Evolutionary conservation across 2,888 invertebrate genomes (phyloP).

Genomic region (Ellobium chinense): DNA sequence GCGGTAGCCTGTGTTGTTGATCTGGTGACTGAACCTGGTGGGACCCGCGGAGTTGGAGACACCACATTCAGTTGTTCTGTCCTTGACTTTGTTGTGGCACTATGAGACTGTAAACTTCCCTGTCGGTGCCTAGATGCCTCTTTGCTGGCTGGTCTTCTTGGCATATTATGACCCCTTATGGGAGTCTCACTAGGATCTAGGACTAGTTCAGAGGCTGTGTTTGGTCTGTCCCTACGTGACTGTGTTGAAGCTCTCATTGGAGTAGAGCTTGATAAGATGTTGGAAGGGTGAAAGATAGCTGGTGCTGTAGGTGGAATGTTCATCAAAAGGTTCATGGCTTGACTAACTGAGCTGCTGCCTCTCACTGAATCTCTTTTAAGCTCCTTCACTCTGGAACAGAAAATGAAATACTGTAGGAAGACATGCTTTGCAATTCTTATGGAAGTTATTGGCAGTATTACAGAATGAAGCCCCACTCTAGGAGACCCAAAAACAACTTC

Average conservation of each 20-base stretch:
- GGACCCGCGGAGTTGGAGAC: conserved; percentile 6
- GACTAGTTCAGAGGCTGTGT: conserved; percentile 53
- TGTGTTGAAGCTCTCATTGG: conserved; percentile 61
- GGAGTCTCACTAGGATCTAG: conserved; percentile 70
- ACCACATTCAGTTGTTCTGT: neutral
- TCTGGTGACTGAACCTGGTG: conserved; percentile 7
- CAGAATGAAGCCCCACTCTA: too few species aligned
- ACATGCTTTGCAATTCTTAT: too few species aligned
- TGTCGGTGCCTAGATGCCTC: neutral
- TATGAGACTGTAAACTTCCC: neutral
- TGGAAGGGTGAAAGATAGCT: conserved; percentile 70
- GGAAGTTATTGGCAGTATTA: too few species aligned
- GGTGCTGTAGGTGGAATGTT: conserved; percentile 71
- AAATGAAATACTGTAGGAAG: conserved; percentile 7
- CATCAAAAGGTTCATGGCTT: conserved; percentile 66
- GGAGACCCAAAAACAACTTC: too few species aligned
- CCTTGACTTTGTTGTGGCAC: neutral
- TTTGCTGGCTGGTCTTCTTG: neutral
- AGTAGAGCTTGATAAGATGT: conserved; percentile 70
- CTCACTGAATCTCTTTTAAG: conserved; percentile 55
- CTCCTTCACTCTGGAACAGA: conserved; percentile 70
- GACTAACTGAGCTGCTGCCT: conserved; percentile 57
- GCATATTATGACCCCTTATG: conserved; percentile 66
- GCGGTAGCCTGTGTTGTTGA: conserved; percentile 43
- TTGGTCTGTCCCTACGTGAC: conserved; percentile 49